phyloP scores from a whole-genome alignment of 2,113 vertebrate genomes.

The Anoura caudifer region DNA sequence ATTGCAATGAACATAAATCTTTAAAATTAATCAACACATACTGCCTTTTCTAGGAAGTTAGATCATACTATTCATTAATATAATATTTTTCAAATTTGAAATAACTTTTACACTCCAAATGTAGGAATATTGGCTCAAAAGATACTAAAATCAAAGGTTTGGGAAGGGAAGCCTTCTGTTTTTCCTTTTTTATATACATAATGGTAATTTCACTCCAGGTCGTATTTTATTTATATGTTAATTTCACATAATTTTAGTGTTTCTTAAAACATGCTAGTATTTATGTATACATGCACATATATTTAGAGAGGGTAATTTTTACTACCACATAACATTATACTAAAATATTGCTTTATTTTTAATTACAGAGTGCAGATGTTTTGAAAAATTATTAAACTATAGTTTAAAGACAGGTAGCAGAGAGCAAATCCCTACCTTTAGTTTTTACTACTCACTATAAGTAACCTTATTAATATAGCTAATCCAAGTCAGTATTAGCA shows the following conservation, averaged over 20 bases:
- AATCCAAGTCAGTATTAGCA: slow-evolving; percentile 33
- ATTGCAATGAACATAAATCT: background rate
- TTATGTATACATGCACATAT: background rate
- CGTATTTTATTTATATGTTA: slow-evolving; percentile 57
- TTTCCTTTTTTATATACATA: slow-evolving; percentile 15
- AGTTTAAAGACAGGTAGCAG: slow-evolving; percentile 35
- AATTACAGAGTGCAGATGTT: slow-evolving; percentile 65
- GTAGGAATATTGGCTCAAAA: background rate
- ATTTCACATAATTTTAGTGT: slow-evolving; percentile 39
- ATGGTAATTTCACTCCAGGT: slow-evolving; percentile 25
- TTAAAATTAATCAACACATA: background rate
- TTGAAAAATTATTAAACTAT: slow-evolving; percentile 52
- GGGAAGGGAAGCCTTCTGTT: background rate
- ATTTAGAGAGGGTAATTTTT: slow-evolving; percentile 46
- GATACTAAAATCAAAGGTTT: background rate
- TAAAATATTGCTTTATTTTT: slow-evolving; percentile 77
- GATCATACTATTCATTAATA: background rate
- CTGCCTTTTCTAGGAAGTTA: background rate
- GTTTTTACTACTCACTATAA: slow-evolving; percentile 63
- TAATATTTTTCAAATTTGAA: slow-evolving; percentile 24
- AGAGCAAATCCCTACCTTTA: slow-evolving; percentile 21
- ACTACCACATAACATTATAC: slow-evolving; percentile 75
- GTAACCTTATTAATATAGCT: slow-evolving; percentile 9
- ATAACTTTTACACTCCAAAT: background rate
- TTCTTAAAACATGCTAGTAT: slow-evolving; percentile 42